Percentiles rank a stretch among this genome's conserved stretches.
These are phyloP conservation scores for Stomatorhinus ivindoensis DNA, from an alignment of 2,113 vertebrate genomes.

Conservation along the genomic window DNA sequence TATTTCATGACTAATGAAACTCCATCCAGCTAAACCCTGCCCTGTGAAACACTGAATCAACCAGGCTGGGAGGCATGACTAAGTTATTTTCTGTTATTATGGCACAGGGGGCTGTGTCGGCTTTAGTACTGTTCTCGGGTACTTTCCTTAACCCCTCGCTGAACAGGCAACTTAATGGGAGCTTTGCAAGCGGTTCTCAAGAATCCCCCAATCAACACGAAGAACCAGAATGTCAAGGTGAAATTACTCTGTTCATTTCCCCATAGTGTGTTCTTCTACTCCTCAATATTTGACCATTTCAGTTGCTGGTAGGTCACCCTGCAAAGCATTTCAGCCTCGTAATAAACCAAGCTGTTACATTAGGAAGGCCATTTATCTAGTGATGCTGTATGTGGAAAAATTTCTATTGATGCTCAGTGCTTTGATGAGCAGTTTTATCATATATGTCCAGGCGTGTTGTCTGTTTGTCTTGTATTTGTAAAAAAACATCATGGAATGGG, in stretches of 20 bases:
- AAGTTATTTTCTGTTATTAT: background rate
- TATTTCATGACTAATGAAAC: background rate
- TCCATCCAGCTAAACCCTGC: background rate
- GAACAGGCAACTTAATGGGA: conserved; percentile 89
- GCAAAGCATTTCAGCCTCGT: background rate
- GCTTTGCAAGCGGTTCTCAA: conserved; percentile 91
- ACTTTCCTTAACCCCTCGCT: conserved; percentile 61
- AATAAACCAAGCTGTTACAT: background rate
- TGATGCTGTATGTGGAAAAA: background rate
- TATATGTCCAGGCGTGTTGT: background rate
- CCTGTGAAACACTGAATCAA: background rate
- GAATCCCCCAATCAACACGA: conserved; percentile 95
- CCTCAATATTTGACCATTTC: background rate
- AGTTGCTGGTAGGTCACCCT: background rate
- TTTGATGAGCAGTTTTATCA: background rate
- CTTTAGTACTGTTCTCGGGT: background rate
- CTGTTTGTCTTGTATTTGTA: background rate
- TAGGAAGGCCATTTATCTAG: background rate
- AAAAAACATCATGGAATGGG: background rate
- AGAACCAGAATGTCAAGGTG: conserved; percentile 95
- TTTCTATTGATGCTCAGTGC: background rate
- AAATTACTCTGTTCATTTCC: conserved; percentile 20
- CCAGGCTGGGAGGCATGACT: background rate
- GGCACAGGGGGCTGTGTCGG: background rate
- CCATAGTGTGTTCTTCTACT: background rate